These are phyloP conservation scores for Cryptoblepharus egeriae DNA, from an alignment of 2,797 vertebrate genomes.

Conservation along the genomic window DNA sequence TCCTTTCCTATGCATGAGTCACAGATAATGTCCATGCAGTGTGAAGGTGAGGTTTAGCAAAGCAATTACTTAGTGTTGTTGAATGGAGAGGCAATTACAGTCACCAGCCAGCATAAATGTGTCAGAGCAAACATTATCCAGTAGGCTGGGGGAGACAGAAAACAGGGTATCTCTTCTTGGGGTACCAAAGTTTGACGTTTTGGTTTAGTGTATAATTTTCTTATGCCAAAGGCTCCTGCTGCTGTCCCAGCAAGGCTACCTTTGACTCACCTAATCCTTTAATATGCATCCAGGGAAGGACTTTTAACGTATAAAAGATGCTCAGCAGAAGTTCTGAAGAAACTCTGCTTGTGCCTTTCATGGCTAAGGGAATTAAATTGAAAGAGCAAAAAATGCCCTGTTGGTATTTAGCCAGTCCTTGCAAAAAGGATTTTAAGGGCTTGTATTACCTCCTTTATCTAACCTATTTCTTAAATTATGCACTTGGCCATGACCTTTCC, in stretches of 20 bases:
- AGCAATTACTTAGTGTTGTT: conserved; percentile 50
- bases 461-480: conserved; percentile 36
- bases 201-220: conserved; percentile 50
- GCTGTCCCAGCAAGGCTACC: conserved; percentile 26
- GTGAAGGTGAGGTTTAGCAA: conserved; percentile 46
- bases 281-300: conserved; percentile 40
- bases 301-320: conserved; percentile 55
- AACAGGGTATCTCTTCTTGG: conserved; percentile 46
- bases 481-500: conserved; percentile 53
- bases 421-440: conserved; percentile 45
- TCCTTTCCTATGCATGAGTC: conserved; percentile 18
- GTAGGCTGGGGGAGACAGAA: neutral
- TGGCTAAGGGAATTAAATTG: conserved; percentile 44
- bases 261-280: conserved; percentile 42
- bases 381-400: conserved; percentile 50
- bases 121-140: neutral
- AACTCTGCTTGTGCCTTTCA: conserved; percentile 44
- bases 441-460: conserved; percentile 40
- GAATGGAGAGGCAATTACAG: conserved; percentile 1
- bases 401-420: conserved; percentile 32
- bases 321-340: conserved; percentile 54
- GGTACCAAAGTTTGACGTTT: conserved; percentile 54
- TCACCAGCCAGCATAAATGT: conserved; percentile 3
- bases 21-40: conserved; percentile 31
- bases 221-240: neutral